Percentiles rank a stretch among this genome's conserved stretches.
phyloP scores from a whole-genome alignment of 2,797 vertebrate genomes.

The Orestias chungarensis region DNA sequence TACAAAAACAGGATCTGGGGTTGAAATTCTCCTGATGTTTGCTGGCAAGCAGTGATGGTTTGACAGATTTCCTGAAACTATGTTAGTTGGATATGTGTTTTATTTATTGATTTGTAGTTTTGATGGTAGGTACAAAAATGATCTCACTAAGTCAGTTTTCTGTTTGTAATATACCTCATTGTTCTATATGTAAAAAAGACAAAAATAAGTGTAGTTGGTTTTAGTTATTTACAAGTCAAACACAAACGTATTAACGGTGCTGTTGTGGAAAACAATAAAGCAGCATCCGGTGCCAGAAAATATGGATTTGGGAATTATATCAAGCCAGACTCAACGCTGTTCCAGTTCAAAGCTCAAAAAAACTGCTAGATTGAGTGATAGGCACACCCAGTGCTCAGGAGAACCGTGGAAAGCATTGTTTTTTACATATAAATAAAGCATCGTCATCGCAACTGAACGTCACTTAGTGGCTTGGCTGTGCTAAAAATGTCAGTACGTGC shows the following conservation, averaged over 20 bases:
- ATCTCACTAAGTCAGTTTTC: not conserved
- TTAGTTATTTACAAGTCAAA: not conserved
- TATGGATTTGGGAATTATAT: not conserved
- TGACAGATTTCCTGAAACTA: not conserved
- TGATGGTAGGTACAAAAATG: not conserved
- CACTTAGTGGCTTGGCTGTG: too few relatives aligned
- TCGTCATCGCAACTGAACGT: too few relatives aligned
- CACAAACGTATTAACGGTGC: not conserved
- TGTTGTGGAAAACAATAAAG: not conserved
- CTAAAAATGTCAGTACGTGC: too few relatives aligned
- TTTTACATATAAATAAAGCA: too few relatives aligned
- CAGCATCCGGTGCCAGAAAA: too few relatives aligned
- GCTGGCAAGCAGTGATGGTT: not conserved
- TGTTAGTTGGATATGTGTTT: not conserved
- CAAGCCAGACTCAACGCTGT: not conserved
- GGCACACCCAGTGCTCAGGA: too few relatives aligned
- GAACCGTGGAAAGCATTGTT: too few relatives aligned
- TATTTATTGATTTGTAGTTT: not conserved
- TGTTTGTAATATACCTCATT: not conserved
- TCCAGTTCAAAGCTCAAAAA: not conserved
- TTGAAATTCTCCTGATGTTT: not conserved
- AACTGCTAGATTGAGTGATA: not conserved
- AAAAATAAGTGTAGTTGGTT: not conserved
- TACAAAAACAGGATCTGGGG: not conserved
- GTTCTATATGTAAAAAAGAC: not conserved